A percentile compares a stretch with the other conserved stretches of the same genome.
These are phyloP conservation scores for Mormyrus hasselquistii DNA, from an alignment of 2,797 vertebrate genomes.

Conservation along the genomic window DNA sequence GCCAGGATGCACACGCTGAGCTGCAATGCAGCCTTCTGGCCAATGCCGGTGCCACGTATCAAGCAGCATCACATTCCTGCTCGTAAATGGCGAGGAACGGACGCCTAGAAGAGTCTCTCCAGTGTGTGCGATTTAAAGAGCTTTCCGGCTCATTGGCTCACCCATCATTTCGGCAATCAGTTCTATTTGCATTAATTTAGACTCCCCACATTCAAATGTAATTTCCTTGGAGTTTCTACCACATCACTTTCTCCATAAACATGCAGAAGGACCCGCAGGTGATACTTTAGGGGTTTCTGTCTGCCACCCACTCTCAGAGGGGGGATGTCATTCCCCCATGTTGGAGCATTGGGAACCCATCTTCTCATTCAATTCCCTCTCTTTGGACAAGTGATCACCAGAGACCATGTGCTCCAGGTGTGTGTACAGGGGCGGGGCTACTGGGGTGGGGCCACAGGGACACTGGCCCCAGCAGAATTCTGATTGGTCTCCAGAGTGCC, in stretches of 20 bases:
- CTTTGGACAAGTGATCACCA: neutral
- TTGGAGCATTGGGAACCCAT: no score
- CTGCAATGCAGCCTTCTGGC: neutral
- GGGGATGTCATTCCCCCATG: neutral
- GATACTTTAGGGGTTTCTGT: neutral
- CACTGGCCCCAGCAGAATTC: neutral
- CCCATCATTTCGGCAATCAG: neutral
- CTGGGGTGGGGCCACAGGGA: neutral
- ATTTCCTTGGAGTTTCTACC: neutral
- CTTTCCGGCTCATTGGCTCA: slow-evolving; percentile 13
- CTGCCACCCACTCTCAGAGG: neutral
- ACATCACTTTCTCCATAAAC: slow-evolving; percentile 8
- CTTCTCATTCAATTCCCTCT: neutral
- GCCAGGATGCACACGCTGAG: neutral
- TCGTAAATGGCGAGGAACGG: neutral
- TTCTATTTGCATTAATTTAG: slow-evolving; percentile 20
- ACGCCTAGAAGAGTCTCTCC: neutral
- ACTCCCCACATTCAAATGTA: slow-evolving; percentile 12
- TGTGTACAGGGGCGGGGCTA: neutral
- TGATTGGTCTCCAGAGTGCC: neutral
- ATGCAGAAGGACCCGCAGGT: slow-evolving; percentile 21
- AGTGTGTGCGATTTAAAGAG: neutral
- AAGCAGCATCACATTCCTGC: neutral
- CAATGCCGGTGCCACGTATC: neutral
- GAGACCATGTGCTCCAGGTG: neutral